Percentiles rank a stretch among this genome's conserved stretches.
Evolutionary conservation across 92 coral and sea anemone species (phyloP).

Genomic region (Bergia sp.): DNA sequence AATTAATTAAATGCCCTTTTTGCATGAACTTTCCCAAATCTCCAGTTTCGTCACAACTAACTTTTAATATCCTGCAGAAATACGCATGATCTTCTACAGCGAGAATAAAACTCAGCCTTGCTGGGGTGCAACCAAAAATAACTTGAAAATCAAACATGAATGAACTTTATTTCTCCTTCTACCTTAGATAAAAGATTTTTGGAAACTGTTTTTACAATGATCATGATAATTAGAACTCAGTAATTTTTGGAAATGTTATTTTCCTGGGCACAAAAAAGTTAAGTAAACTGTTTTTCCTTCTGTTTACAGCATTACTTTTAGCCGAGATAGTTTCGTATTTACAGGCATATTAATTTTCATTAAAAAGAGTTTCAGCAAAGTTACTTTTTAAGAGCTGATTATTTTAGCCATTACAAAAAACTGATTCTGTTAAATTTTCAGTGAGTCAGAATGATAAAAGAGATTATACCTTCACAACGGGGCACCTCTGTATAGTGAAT

Average conservation of each 20-base stretch:
- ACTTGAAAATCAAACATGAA: background rate
- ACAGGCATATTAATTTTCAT: background rate
- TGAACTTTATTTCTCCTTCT: background rate
- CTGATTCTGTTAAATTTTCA: background rate
- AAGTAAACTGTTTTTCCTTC: background rate
- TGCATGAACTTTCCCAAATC: background rate
- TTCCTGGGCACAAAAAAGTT: background rate
- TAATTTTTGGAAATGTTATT: background rate
- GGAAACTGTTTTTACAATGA: background rate
- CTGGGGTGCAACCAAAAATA: too few species aligned
- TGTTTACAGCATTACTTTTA: background rate
- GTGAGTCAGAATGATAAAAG: background rate
- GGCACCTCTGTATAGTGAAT: slow-evolving; percentile 45
- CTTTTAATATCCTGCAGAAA: background rate
- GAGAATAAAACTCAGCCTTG: background rate
- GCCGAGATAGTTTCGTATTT: background rate
- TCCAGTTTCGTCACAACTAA: background rate
- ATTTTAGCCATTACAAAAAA: slow-evolving; percentile 18
- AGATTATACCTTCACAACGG: slow-evolving; percentile 32
- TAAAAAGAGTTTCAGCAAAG: background rate
- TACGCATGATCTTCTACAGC: background rate
- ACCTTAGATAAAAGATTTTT: background rate
- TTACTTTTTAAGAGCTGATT: background rate
- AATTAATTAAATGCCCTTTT: background rate
- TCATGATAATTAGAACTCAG: too few species aligned